Percentiles rank a stretch among this genome's conserved stretches.
Evolutionary conservation across 1,140 invertebrate species (phyloP).

Genomic region (Reticulitermes speratus): DNA sequence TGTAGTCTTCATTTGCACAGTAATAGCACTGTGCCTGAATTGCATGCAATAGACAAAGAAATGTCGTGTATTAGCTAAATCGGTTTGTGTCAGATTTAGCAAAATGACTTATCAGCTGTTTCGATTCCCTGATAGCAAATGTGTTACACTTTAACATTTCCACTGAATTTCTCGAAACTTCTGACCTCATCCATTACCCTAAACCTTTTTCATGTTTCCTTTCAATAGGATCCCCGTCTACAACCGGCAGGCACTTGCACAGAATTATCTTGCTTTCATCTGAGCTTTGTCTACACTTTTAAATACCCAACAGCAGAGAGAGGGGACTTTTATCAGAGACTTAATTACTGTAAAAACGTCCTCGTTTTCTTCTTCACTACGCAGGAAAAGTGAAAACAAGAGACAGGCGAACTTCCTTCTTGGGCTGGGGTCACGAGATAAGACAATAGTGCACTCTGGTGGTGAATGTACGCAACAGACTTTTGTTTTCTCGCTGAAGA

Average conservation of each 20-base stretch:
- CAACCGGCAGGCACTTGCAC: not conserved
- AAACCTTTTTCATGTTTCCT: not conserved
- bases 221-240: not conserved
- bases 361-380: not conserved
- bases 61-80: no score
- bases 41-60: no score
- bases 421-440: constrained; percentile 1
- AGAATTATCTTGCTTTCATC: not conserved
- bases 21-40: no score
- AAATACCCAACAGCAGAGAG: not conserved
- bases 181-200: not conserved
- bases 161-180: not conserved
- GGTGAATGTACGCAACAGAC: constrained; percentile 8
- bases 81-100: no score
- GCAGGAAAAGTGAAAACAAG: not conserved
- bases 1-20: no score
- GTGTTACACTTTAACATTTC: no score
- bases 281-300: not conserved
- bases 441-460: constrained; percentile 14
- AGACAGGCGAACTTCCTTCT: not conserved
- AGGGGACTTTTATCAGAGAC: not conserved
- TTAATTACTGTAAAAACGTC: constrained; percentile 19
- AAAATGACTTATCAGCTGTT: no score
- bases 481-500: not conserved
- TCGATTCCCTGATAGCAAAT: no score